phyloP scores from a whole-genome alignment of 2,888 invertebrate species.

The Synergus umbraculus region DNA sequence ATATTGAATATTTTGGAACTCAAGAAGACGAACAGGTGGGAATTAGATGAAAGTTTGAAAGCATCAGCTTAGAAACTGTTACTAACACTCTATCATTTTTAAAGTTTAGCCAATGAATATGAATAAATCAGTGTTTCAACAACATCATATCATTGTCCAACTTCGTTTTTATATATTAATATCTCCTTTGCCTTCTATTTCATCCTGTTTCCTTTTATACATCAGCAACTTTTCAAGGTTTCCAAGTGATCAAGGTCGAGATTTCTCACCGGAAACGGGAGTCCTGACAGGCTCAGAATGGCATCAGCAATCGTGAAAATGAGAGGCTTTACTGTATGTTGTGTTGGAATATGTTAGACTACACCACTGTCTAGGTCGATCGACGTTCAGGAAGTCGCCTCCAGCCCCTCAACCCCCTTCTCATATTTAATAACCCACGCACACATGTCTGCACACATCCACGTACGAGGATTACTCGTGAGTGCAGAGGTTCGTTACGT shows the following conservation, averaged over 20 bases:
- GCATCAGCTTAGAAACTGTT: no score
- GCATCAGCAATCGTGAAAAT: slow-evolving; percentile 14
- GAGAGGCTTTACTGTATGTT: slow-evolving; percentile 44
- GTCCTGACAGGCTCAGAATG: slow-evolving; percentile 16
- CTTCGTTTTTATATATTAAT: not conserved
- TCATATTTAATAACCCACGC: slow-evolving; percentile 57
- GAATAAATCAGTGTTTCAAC: slow-evolving; percentile 11
- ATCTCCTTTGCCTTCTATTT: not conserved
- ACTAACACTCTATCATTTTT: no score
- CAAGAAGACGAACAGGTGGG: not conserved
- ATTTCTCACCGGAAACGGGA: slow-evolving; percentile 25
- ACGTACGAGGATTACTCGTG: slow-evolving; percentile 62
- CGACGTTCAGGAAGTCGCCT: slow-evolving; percentile 45
- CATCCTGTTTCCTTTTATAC: not conserved
- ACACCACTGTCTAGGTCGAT: slow-evolving; percentile 40
- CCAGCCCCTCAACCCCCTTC: slow-evolving; percentile 43
- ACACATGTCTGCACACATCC: slow-evolving; percentile 50
- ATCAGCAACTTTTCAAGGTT: slow-evolving; percentile 32
- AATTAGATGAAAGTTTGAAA: not conserved
- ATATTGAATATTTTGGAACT: not conserved
- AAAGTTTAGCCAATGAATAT: not conserved
- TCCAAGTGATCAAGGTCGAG: slow-evolving; percentile 27
- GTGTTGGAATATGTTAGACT: slow-evolving; percentile 37
- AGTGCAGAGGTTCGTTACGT: slow-evolving; percentile 67
- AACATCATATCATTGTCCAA: not conserved